Evolutionary conservation across 2,797 vertebrate genomes (phyloP).

Genomic region (Tauraco hartlaubi): DNA sequence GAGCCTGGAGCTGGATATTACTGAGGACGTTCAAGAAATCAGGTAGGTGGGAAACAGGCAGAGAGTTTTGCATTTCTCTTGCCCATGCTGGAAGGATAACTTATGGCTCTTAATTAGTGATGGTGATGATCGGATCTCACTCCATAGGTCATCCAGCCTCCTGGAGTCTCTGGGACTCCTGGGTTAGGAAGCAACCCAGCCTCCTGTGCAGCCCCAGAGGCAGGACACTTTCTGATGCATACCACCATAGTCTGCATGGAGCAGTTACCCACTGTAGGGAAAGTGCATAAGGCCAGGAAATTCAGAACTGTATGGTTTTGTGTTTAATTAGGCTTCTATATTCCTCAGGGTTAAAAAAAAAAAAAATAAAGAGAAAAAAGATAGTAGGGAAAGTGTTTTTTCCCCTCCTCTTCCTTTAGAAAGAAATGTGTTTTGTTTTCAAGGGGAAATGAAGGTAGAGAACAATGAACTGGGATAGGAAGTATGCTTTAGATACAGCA

Average conservation of each 20-base stretch:
- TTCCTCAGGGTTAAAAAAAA: background rate
- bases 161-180: background rate
- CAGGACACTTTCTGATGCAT: background rate
- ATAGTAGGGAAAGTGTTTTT: accelerated
- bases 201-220: background rate
- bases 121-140: background rate
- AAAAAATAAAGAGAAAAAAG: background rate
- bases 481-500: background rate
- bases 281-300: background rate
- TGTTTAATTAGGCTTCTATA: background rate
- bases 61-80: background rate
- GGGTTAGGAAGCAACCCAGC: background rate
- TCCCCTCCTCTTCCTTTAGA: background rate
- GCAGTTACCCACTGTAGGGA: background rate
- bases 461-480: background rate
- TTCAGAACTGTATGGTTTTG: background rate
- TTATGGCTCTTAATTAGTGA: background rate
- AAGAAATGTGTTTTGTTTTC: background rate
- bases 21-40: background rate
- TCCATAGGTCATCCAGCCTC: background rate
- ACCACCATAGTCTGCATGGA: background rate
- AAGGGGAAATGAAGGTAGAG: background rate
- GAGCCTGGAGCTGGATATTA: background rate
- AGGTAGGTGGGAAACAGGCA: background rate
- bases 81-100: background rate